Base-by-base conservation (phyloP, 2,113 vertebrate genomes). In the Lagenorhynchus albirostris region DNA sequence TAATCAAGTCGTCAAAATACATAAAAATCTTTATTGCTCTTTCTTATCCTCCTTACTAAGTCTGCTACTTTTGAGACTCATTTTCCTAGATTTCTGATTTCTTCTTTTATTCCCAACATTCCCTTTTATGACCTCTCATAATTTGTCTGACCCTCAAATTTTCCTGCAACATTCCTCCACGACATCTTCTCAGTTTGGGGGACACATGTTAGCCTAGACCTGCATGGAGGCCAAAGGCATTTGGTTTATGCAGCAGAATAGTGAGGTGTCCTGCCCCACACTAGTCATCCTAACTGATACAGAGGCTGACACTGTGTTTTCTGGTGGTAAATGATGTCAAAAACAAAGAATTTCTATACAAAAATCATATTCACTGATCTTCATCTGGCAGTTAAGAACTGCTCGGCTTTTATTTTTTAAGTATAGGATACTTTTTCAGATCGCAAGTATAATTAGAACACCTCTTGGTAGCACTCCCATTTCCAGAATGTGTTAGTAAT, bases 1-100 rank as follows among this genome's bases (percentile, higher is more conserved):
- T 71, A 73, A 91, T 76, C 13, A 93, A 58, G 41, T 26, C 83
- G 38, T 94, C 81, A 89, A 91, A 95, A 70, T 68, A 94, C 47
- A 12, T 76, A 15, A 2, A 33, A 17, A 7, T 63, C 65, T 95
- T 92, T 36, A 26, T 70, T 53, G 60, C 6, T 8, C 1, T 94
- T 80, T 10, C 86, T 58, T 85, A 70, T 7, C 26, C 3, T 79
- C 14, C 10, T 83, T 73, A 15, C 1, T 92, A 74, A 53, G 33
- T 55, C 38, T 26, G 8, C 4, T 68, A 62, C 31, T 82, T 12
- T 13, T 76, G 21, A 70, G 11, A 60, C 20, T 63, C 65, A 84
- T 84, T 97, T 67, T n/a, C 41, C 3, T 14, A 2, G 1, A 89
- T 63, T 88, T 73, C 47, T 55, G 55, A 33, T 79, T 85, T 58